Evolutionary conservation across 1,140 invertebrate species (phyloP).

Genomic region (Eulimnadia texana): DNA sequence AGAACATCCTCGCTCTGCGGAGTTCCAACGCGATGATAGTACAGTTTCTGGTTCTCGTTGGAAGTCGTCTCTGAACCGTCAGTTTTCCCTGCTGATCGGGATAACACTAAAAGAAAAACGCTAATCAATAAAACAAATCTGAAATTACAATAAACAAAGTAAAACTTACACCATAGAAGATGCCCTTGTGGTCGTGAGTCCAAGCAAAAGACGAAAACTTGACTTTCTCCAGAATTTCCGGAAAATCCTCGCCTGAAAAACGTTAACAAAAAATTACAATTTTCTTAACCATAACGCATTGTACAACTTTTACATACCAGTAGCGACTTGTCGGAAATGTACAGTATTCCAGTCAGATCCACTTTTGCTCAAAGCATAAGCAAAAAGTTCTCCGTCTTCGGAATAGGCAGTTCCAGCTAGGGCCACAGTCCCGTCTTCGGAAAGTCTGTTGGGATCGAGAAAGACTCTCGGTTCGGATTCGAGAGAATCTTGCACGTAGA

Average conservation of each 20-base stretch:
- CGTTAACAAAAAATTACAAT: neutral
- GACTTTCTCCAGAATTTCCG: slow-evolving; percentile 74
- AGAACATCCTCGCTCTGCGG: slow-evolving; percentile 75
- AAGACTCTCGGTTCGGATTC: slow-evolving; percentile 71
- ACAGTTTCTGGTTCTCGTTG: slow-evolving; percentile 83
- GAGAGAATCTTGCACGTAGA: slow-evolving; percentile 76
- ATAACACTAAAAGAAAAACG: slow-evolving; percentile 47
- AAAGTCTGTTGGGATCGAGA: slow-evolving; percentile 84
- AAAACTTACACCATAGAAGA: slow-evolving; percentile 64
- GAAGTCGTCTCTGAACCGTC: slow-evolving; percentile 82
- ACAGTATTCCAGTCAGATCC: slow-evolving; percentile 94
- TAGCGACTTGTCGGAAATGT: slow-evolving; percentile 59
- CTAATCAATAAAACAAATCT: neutral
- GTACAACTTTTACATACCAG: slow-evolving; percentile 34
- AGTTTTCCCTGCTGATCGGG: slow-evolving; percentile 60
- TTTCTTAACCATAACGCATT: neutral
- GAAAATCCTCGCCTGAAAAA: slow-evolving; percentile 60
- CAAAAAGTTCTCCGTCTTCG: slow-evolving; percentile 75
- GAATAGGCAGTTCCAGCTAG: slow-evolving; percentile 66
- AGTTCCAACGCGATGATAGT: slow-evolving; percentile 79
- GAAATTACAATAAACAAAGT: neutral
- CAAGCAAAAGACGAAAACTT: slow-evolving; percentile 84
- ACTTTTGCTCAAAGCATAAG: slow-evolving; percentile 78
- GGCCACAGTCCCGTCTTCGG: slow-evolving; percentile 84
- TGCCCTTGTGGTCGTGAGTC: slow-evolving; percentile 87